These are phyloP conservation scores for Protodeltote pygarga DNA, from an alignment of 2,888 invertebrate genomes.

Conservation along the genomic window DNA sequence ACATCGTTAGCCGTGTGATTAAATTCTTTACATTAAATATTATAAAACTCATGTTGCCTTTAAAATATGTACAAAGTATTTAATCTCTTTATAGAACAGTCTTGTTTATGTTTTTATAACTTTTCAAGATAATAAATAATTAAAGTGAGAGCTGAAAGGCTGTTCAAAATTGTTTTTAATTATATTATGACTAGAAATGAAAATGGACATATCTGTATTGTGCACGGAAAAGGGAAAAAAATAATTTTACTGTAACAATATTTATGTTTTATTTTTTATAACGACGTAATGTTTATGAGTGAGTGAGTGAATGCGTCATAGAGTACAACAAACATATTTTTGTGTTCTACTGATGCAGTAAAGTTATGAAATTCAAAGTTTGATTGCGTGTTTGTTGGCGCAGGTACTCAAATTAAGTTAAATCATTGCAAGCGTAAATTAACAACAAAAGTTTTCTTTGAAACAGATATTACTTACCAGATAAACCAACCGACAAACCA, in stretches of 20 bases:
- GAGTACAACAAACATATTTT: neutral
- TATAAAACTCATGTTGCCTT: neutral
- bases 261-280: too few relatives aligned
- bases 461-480: slow-evolving; percentile 25
- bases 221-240: too few relatives aligned
- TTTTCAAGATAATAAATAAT: too few relatives aligned
- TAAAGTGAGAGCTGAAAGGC: too few relatives aligned
- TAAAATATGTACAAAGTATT: too few relatives aligned
- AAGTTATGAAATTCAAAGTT: slow-evolving; percentile 39
- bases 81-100: too few relatives aligned
- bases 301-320: neutral
- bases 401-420: slow-evolving; percentile 39
- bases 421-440: slow-evolving; percentile 34
- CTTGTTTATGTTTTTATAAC: too few relatives aligned
- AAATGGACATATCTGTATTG: too few relatives aligned
- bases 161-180: too few relatives aligned
- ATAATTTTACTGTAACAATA: too few relatives aligned
- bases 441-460: slow-evolving; percentile 37
- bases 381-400: slow-evolving; percentile 11
- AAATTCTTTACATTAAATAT: slow-evolving; percentile 45
- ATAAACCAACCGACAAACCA: slow-evolving; percentile 12
- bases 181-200: too few relatives aligned
- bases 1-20: slow-evolving; percentile 40
- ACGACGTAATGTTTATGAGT: neutral
- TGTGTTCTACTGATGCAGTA: slow-evolving; percentile 22